A percentile compares a stretch with the other conserved stretches of the same genome.
phyloP scores from a whole-genome alignment of 2,113 vertebrate species.

The Blennius ocellaris region DNA sequence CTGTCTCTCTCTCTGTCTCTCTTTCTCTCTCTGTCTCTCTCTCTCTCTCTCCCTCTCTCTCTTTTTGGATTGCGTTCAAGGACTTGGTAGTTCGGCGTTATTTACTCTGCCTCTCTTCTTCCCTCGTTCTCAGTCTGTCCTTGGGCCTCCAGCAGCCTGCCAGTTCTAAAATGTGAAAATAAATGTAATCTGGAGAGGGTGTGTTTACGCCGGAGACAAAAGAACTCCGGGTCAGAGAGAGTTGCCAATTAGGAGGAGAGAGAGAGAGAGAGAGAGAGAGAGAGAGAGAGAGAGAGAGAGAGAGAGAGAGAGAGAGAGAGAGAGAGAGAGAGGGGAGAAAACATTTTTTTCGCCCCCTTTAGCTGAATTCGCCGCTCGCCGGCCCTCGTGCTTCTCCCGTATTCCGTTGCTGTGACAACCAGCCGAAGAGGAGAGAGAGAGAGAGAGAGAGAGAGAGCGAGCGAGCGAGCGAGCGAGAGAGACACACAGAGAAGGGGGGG shows the following conservation, averaged over 20 bases:
- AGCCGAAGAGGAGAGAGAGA: conserved; percentile 61
- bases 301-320: conserved; percentile 5
- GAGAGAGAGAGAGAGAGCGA: conserved; percentile 51
- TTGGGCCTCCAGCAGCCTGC: conserved; percentile 61
- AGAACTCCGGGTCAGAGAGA: conserved; percentile 91
- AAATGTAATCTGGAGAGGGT: conserved; percentile 73
- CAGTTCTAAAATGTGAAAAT: conserved; percentile 74
- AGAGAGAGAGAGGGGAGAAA: conserved; percentile 63
- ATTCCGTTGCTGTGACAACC: conserved; percentile 99
- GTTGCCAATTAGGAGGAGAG: conserved; percentile 94
- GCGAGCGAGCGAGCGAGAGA: conserved; percentile 3
- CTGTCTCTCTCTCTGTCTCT: too few relatives aligned
- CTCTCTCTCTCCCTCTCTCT: conserved; percentile 39
- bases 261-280: conserved; percentile 76
- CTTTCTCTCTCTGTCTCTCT: too few relatives aligned
- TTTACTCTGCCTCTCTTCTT: conserved; percentile 56
- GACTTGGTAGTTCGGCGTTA: conserved; percentile 53
- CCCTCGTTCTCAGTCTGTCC: conserved; percentile 65
- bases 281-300: conserved; percentile 38
- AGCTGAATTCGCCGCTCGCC: conserved; percentile 88
- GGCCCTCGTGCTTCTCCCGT: conserved; percentile 90
- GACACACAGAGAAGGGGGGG: neutral
- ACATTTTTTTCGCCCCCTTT: conserved; percentile 88
- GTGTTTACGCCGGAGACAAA: conserved; percentile 84
- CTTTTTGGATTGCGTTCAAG: conserved; percentile 60